Evolutionary conservation across 2,888 invertebrate species (phyloP), one percentile per base, ranked within the genome.

Genomic region (Suillia variegata): DNA sequence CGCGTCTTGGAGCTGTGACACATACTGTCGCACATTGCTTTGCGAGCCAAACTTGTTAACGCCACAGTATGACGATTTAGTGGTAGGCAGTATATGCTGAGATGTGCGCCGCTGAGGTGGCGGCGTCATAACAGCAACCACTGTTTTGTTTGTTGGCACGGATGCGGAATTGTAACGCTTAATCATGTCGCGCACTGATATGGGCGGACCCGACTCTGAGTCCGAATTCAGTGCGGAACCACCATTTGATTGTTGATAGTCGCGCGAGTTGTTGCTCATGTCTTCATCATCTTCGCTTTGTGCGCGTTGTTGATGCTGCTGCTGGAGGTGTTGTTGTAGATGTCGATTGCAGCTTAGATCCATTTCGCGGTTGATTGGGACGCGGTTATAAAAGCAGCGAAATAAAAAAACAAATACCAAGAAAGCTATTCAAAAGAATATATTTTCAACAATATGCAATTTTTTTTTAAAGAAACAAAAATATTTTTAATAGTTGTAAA

Each of bases 141-240:
- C n/a, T n/a, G n/a, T n/a, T n/a, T n/a, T n/a, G n/a, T n/a, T n/a
- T n/a, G n/a, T 15, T 8, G 22, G 24, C 15, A 1, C 17, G n/a
- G n/a, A n/a, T n/a, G 74, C 79, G 38, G 69, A 71, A 42, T 80
- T 75, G 45, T 79, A 80, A 2, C 71, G 66, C 21, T 73, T 73
- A 10, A 80, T 71, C 80, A 80, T 79, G 50, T 80, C 78, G 3
- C 78, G 75, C 13, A 80, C 79, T 47, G 70, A 68, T 8, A 76
- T 64, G 0, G 68, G 69, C 2, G 68, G 60, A 54, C 67, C 69
- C 17, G 54, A 49, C 34, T 48, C 59, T 15, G 51, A 61, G 45
- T 67, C 67, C 17, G 31, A 52, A 17, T 4, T 33, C 33, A 3
- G n/a, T 8, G 22, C 4, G n/a, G 15, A 12, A 3, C n/a, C 21